Evolutionary conservation across 1,140 invertebrate genomes (phyloP).

Genomic region (Diploscapter pachys): DNA sequence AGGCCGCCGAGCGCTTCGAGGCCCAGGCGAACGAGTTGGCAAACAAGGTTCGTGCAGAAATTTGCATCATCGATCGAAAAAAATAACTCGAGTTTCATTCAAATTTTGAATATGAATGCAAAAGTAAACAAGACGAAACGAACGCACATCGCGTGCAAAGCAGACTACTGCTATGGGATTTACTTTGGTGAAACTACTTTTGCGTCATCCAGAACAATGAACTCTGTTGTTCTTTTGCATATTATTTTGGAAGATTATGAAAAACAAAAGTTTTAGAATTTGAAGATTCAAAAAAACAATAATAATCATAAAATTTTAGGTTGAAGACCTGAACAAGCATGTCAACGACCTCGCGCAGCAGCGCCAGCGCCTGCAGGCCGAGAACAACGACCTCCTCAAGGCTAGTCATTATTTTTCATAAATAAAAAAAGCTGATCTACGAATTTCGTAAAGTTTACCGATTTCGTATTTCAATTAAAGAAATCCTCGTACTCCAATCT

Average conservation of each 20-base stretch:
- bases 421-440: too few species aligned
- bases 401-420: constrained; percentile 7
- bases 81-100: neutral
- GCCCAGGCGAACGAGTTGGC: constrained; percentile 80
- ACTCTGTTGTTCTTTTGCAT: neutral
- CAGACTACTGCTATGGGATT: too few species aligned
- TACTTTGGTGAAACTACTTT: too few species aligned
- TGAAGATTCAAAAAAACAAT: neutral
- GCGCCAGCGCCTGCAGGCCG: constrained; percentile 62
- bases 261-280: neutral
- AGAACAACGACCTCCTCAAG: constrained; percentile 91
- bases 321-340: constrained; percentile 89
- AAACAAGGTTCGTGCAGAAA: constrained; percentile 66
- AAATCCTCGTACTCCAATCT: too few species aligned
- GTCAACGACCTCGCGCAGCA: constrained; percentile 86
- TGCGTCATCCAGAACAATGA: neutral
- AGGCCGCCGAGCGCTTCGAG: constrained; percentile 84
- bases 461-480: too few species aligned
- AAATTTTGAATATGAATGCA: too few species aligned
- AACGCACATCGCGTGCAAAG: too few species aligned
- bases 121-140: too few species aligned
- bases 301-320: constrained; percentile 55
- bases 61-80: neutral
- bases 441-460: too few species aligned
- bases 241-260: neutral